These are phyloP conservation scores for Coenonympha glycerion DNA, from an alignment of 2,888 invertebrate genomes.

Conservation along the genomic window DNA sequence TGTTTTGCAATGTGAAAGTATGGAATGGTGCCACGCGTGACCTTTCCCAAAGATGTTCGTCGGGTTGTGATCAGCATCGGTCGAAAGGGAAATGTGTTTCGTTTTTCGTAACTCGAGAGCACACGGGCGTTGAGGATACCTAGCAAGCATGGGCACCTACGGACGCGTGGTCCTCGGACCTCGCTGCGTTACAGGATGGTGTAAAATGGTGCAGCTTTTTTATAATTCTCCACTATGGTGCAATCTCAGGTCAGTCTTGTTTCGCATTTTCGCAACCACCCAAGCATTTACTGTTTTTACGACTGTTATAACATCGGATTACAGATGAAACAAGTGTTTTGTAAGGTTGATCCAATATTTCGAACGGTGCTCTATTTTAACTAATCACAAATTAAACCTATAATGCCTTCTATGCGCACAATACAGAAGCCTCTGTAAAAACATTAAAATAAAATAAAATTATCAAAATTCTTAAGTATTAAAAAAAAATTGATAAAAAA, in stretches of 20 bases:
- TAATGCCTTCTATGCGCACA: too few species aligned
- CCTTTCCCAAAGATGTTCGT: conserved; percentile 60
- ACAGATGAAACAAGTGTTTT: not conserved
- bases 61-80: conserved; percentile 36
- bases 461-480: not conserved
- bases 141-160: conserved; percentile 44
- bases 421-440: too few species aligned
- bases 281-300: conserved; percentile 24
- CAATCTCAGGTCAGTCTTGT: conserved; percentile 38
- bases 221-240: conserved; percentile 37
- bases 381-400: not conserved
- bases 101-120: conserved; percentile 47
- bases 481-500: not conserved
- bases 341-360: not conserved
- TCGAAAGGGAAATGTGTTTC: conserved; percentile 43
- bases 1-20: conserved; percentile 76
- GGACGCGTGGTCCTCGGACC: conserved; percentile 42
- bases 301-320: not conserved
- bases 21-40: conserved; percentile 73
- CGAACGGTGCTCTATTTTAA: not conserved
- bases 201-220: conserved; percentile 33
- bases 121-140: conserved; percentile 45
- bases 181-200: conserved; percentile 29
- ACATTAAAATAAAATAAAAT: not conserved
- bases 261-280: conserved; percentile 35